Percentiles rank a stretch among this genome's conserved stretches.
phyloP scores from a whole-genome alignment of 2,113 vertebrate genomes.

The Neolamprologus modestus region DNA sequence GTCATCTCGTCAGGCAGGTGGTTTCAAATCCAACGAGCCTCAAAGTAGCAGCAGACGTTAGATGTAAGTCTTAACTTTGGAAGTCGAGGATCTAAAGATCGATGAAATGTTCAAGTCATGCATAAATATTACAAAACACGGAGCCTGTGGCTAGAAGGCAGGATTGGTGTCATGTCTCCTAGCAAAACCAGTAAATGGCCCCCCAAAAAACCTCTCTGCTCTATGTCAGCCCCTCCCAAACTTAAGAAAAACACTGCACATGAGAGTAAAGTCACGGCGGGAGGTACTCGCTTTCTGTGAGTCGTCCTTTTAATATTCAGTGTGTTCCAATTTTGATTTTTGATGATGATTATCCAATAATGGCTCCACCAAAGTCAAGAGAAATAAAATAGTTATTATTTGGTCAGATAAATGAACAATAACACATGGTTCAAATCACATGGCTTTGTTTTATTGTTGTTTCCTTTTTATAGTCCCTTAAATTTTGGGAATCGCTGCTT shows the following conservation, averaged over 20 bases:
- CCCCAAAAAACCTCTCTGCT: rapidly evolving
- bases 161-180: not conserved
- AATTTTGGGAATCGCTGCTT: not conserved
- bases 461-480: not conserved
- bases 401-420: not conserved
- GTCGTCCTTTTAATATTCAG: not conserved
- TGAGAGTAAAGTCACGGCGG: rapidly evolving
- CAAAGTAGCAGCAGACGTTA: not conserved
- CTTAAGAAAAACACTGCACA: not conserved
- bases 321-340: not conserved
- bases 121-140: not conserved
- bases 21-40: rapidly evolving
- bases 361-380: rapidly evolving
- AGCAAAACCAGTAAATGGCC: not conserved
- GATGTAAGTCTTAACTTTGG: not conserved
- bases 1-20: not conserved
- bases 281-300: not conserved
- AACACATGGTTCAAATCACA: not conserved
- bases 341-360: not conserved
- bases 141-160: not conserved
- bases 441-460: not conserved
- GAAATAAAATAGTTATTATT: not conserved
- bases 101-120: not conserved
- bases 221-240: not conserved
- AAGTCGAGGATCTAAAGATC: not conserved